Evolutionary conservation across 2,888 invertebrate genomes (phyloP).

Genomic region (Parascotia fuliginaria): DNA sequence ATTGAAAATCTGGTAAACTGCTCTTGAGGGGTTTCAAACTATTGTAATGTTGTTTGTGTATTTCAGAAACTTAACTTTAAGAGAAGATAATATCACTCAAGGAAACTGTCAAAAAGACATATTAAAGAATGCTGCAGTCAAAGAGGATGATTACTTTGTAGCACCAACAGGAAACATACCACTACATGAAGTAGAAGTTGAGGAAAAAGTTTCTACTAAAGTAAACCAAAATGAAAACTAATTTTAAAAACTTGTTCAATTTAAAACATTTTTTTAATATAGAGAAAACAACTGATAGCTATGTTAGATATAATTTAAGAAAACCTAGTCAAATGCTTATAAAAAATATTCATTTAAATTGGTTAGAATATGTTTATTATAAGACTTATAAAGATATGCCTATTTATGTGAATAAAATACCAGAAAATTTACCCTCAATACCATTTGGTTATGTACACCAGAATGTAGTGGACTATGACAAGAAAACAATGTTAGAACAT

Average conservation of each 20-base stretch:
- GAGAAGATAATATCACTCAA: slow-evolving; percentile 89
- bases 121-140: slow-evolving; percentile 89
- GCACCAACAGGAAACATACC: slow-evolving; percentile 95
- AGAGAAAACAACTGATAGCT: slow-evolving; percentile 37
- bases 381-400: slow-evolving; percentile 67
- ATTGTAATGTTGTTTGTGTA: too few species aligned
- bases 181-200: slow-evolving; percentile 79
- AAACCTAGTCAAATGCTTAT: slow-evolving; percentile 63
- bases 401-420: slow-evolving; percentile 52
- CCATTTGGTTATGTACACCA: slow-evolving; percentile 57
- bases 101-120: slow-evolving; percentile 89
- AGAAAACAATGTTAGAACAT: slow-evolving; percentile 43
- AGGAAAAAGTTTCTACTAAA: slow-evolving; percentile 42
- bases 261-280: slow-evolving; percentile 65
- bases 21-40: too few species aligned
- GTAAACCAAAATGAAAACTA: slow-evolving; percentile 72
- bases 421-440: slow-evolving; percentile 18
- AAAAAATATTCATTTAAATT: slow-evolving; percentile 67
- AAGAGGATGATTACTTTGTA: slow-evolving; percentile 96
- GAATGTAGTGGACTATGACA: slow-evolving; percentile 32
- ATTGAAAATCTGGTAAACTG: too few species aligned
- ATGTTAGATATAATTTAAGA: slow-evolving; percentile 51
- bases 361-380: slow-evolving; percentile 62
- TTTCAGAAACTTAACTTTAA: slow-evolving; percentile 87
- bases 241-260: slow-evolving; percentile 58